These are phyloP conservation scores for Lethenteron reissneri DNA, from an alignment of 2,113 vertebrate genomes.

Conservation along the genomic window DNA sequence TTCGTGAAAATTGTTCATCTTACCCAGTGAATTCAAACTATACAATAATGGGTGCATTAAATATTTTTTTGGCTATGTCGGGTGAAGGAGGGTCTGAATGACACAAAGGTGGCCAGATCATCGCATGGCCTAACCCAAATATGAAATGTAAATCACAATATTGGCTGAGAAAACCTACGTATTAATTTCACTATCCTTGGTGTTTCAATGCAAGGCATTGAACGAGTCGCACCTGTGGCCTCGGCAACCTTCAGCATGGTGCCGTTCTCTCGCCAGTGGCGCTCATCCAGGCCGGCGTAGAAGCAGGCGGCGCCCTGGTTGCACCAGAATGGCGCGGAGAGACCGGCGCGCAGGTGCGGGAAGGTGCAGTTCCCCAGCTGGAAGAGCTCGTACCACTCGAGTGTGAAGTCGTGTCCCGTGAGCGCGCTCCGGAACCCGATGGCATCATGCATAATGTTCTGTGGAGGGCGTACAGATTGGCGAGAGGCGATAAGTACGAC, in stretches of 20 bases:
- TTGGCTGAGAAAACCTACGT: background rate
- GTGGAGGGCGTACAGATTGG: slow-evolving; percentile 6
- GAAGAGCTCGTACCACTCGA: slow-evolving; percentile 97
- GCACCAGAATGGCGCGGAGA: slow-evolving; percentile 64
- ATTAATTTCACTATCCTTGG: background rate
- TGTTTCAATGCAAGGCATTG: background rate
- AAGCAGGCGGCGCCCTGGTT: slow-evolving; percentile 98
- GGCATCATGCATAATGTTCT: slow-evolving; percentile 96
- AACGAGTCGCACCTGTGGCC: slow-evolving; percentile 37
- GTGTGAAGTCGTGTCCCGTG: slow-evolving; percentile 52
- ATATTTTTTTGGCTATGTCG: background rate
- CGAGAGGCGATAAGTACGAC: background rate
- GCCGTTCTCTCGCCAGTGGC: slow-evolving; percentile 78
- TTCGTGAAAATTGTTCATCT: background rate
- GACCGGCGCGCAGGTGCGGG: slow-evolving; percentile 47
- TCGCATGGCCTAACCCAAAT: background rate
- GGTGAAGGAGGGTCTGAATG: background rate
- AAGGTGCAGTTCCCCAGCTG: slow-evolving; percentile 95
- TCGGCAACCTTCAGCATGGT: slow-evolving; percentile 52
- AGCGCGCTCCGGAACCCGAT: slow-evolving; percentile 54
- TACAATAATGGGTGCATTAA: background rate
- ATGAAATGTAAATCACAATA: background rate
- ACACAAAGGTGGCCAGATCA: background rate
- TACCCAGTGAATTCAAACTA: background rate
- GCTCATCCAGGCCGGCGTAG: slow-evolving; percentile 65